Percentiles rank a stretch among this genome's conserved stretches.
Conservation (phyloP, 2,888 invertebrate genomes). For the Andrena trimmerana region DNA sequence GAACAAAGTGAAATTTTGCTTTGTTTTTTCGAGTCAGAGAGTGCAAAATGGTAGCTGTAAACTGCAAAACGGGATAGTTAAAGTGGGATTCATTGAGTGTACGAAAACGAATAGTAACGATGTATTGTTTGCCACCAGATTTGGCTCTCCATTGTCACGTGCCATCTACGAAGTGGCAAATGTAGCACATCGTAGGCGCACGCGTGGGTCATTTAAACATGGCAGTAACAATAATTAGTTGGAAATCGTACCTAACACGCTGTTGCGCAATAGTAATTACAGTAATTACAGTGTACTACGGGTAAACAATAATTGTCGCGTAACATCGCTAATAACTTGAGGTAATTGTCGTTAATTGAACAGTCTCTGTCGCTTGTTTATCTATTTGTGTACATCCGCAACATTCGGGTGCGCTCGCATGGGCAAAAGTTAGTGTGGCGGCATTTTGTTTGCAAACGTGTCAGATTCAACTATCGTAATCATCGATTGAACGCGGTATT, state of each 20-base stretch:
- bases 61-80: not conserved
- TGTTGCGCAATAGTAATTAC: not conserved
- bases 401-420: not conserved
- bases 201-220: not conserved
- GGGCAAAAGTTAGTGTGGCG: not conserved
- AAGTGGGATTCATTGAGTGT: no score
- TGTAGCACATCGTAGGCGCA: no score
- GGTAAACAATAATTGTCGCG: slow-evolving; percentile 36
- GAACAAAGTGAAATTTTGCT: no score
- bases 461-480: not conserved
- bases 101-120: no score
- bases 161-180: not conserved
- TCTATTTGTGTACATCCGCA: not conserved
- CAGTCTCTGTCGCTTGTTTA: slow-evolving; percentile 32
- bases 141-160: not conserved
- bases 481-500: not conserved
- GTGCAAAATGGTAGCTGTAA: not conserved
- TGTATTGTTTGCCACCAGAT: no score
- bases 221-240: not conserved
- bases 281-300: slow-evolving; percentile 1
- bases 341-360: slow-evolving; percentile 35
- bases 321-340: slow-evolving; percentile 35
- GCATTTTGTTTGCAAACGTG: slow-evolving; percentile 1
- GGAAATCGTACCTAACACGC: not conserved
- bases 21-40: no score